Percentiles rank a stretch among this genome's conserved stretches.
Evolutionary conservation across 2,113 vertebrate species (phyloP).

Genomic region (Chitala chitala): DNA sequence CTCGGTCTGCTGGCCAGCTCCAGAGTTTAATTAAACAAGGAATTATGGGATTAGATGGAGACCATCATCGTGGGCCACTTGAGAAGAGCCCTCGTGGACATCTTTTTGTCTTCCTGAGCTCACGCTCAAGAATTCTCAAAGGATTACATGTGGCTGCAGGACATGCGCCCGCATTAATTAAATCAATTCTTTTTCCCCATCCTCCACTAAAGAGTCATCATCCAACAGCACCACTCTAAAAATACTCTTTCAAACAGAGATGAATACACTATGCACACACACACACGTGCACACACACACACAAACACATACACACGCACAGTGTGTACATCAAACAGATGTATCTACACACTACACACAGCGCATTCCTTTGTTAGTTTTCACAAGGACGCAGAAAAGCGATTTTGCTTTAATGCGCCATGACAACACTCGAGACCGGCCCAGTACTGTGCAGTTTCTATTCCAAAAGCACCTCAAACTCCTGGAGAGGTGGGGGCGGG

Average conservation of each 20-base stretch:
- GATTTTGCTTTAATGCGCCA: conserved; percentile 55
- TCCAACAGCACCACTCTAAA: conserved; percentile 34
- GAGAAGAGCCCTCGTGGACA: conserved; percentile 57
- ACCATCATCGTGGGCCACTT: conserved; percentile 63
- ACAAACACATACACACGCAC: conserved; percentile 25
- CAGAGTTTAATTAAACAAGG: conserved; percentile 72
- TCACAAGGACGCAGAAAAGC: conserved; percentile 44
- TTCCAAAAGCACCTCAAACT: conserved; percentile 46
- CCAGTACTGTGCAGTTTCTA: conserved; percentile 47
- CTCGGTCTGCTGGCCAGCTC: conserved; percentile 51
- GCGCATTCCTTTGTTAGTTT: conserved; percentile 44
- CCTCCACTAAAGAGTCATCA: conserved; percentile 45
- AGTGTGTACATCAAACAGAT: too few relatives aligned
- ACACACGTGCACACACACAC: conserved; percentile 7
- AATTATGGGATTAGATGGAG: conserved; percentile 68
- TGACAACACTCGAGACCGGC: conserved; percentile 54
- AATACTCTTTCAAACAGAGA: conserved; percentile 34
- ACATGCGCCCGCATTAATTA: conserved; percentile 71
- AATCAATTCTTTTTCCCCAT: conserved; percentile 54
- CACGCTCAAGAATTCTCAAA: conserved; percentile 54
- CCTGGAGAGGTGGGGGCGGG: conserved; percentile 26
- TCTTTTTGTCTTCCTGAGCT: conserved; percentile 57
- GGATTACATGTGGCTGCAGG: conserved; percentile 65
- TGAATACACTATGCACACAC: conserved; percentile 10
- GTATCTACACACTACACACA: conserved; percentile 29